Conservation (phyloP, 2,888 invertebrate genomes). For the Conomelus anceps region DNA sequence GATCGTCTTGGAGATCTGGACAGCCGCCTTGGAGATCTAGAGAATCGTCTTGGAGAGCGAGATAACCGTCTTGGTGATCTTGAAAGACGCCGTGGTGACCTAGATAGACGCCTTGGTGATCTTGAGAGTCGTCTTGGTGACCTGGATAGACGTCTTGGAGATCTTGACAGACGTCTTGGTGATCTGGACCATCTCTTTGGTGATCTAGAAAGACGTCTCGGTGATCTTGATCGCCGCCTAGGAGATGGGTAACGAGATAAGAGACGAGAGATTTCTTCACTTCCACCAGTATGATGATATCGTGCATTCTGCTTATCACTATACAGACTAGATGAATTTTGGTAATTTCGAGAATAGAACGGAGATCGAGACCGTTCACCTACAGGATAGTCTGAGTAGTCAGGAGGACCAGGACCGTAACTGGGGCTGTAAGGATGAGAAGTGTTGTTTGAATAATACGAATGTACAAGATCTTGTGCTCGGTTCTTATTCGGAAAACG, state of each 20-base stretch:
- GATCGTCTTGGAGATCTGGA: not conserved
- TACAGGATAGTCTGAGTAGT: not conserved
- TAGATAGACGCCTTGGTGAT: not conserved
- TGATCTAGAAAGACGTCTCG: not conserved
- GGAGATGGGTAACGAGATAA: not conserved
- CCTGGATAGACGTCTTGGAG: not conserved
- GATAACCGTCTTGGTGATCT: not conserved
- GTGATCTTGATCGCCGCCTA: not conserved
- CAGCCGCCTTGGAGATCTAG: not conserved
- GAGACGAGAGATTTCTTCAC: not conserved
- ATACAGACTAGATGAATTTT: not conserved
- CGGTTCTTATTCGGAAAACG: not conserved
- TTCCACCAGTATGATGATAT: no score
- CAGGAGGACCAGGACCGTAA: not conserved
- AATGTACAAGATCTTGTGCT: not conserved
- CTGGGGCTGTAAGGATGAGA: no score
- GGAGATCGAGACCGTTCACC: not conserved
- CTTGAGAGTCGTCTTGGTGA: not conserved
- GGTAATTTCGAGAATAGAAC: not conserved
- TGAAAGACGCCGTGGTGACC: not conserved
- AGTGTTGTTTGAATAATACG: not conserved
- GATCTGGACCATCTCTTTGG: not conserved
- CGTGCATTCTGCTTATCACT: not conserved
- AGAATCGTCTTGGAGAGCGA: not conserved
- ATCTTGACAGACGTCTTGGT: not conserved